Conservation (phyloP, 1,140 invertebrate species). For the Gonioctena quinquepunctata region DNA sequence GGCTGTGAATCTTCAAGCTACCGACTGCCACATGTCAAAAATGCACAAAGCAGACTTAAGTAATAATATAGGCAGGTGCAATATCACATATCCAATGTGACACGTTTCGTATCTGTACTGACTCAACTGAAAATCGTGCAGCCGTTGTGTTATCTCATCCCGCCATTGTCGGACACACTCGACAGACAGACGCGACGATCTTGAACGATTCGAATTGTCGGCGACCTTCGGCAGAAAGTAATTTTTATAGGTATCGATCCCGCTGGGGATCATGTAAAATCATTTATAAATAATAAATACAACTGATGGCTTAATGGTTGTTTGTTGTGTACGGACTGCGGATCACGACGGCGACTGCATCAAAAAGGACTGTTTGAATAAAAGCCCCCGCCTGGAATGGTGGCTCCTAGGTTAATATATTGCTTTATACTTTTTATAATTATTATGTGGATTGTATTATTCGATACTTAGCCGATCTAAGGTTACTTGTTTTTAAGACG, state of each 20-base stretch:
- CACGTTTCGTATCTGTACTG: conserved; percentile 19
- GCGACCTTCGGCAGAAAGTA: conserved; percentile 2
- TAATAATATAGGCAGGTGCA: conserved; percentile 40
- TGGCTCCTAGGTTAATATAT: conserved; percentile 39
- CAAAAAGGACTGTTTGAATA: background rate
- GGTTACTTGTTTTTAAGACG: conserved; percentile 52
- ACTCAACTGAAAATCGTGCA: conserved; percentile 1
- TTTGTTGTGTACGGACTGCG: background rate
- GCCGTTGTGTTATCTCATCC: background rate
- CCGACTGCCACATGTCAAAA: conserved; percentile 49
- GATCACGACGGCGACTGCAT: background rate
- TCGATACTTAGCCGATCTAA: conserved; percentile 48
- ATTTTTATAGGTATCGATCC: background rate
- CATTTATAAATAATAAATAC: background rate
- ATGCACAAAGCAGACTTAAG: conserved; percentile 47
- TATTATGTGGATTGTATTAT: conserved; percentile 48
- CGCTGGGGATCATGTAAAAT: background rate
- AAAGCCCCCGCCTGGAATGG: conserved; percentile 21
- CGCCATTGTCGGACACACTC: background rate
- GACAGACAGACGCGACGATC: conserved; percentile 21
- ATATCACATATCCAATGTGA: conserved; percentile 51
- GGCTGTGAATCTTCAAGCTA: conserved; percentile 68
- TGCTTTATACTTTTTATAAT: conserved; percentile 55
- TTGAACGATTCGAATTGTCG: conserved; percentile 26
- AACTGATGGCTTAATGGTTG: background rate